Conservation (phyloP, 2,888 invertebrate species). For the Serrognathus titanus region DNA sequence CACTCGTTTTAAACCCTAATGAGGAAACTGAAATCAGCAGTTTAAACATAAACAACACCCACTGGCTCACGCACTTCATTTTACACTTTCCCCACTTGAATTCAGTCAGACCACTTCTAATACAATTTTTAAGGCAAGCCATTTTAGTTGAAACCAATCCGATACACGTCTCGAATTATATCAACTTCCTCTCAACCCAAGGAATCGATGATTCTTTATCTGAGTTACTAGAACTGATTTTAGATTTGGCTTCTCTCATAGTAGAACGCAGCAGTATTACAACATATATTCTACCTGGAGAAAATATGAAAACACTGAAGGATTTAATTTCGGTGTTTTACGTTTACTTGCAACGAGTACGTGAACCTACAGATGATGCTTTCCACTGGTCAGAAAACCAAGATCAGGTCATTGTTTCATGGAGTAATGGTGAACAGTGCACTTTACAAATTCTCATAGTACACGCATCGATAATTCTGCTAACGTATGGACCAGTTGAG, state of each 20-base stretch:
- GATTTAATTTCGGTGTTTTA: slow-evolving; percentile 70
- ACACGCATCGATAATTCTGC: slow-evolving; percentile 77
- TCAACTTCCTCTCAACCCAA: slow-evolving; percentile 78
- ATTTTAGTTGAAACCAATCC: slow-evolving; percentile 90
- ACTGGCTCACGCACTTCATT: slow-evolving; percentile 62
- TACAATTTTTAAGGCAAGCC: slow-evolving; percentile 74
- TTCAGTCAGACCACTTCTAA: slow-evolving; percentile 65
- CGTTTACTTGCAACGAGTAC: slow-evolving; percentile 69
- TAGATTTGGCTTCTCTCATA: slow-evolving; percentile 85
- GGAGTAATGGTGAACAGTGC: slow-evolving; percentile 71
- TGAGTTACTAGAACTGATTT: slow-evolving; percentile 64
- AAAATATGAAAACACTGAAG: slow-evolving; percentile 59
- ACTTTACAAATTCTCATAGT: slow-evolving; percentile 76
- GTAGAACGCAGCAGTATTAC: slow-evolving; percentile 88
- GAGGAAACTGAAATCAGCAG: slow-evolving; percentile 46
- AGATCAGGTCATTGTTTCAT: slow-evolving; percentile 74
- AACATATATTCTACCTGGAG: slow-evolving; percentile 54
- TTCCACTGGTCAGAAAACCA: slow-evolving; percentile 66
- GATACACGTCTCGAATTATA: slow-evolving; percentile 75
- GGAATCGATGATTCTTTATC: slow-evolving; percentile 63
- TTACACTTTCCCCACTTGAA: slow-evolving; percentile 78
- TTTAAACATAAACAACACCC: slow-evolving; percentile 34
- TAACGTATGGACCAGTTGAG: slow-evolving; percentile 65
- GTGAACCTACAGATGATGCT: slow-evolving; percentile 60
- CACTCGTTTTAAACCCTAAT: slow-evolving; percentile 42